Evolutionary conservation across 2,797 vertebrate species (phyloP).

Genomic region (Tapera naevia): DNA sequence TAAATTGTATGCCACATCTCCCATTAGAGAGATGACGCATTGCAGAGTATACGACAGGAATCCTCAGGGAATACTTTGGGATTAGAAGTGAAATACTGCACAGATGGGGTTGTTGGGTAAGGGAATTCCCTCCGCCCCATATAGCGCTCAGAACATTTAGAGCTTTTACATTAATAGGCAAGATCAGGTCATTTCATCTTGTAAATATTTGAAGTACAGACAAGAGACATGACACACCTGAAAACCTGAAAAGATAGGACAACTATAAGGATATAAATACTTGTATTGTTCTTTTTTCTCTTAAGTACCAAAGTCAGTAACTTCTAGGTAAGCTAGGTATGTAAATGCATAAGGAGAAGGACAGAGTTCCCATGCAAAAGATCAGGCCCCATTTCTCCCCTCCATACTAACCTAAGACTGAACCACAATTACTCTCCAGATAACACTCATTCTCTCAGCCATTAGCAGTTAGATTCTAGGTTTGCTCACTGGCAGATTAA

Average conservation of each 20-base stretch:
- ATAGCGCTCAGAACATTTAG: slow-evolving; percentile 64
- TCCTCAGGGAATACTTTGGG: slow-evolving; percentile 59
- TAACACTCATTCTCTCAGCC: neutral
- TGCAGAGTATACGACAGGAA: slow-evolving; percentile 66
- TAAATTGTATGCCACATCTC: slow-evolving; percentile 38
- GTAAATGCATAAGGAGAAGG: neutral
- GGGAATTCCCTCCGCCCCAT: slow-evolving; percentile 75
- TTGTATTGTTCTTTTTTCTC: neutral
- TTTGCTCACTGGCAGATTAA: neutral
- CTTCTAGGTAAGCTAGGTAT: neutral
- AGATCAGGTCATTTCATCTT: slow-evolving; percentile 55
- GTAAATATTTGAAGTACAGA: slow-evolving; percentile 51
- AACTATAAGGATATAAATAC: neutral
- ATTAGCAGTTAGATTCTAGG: neutral
- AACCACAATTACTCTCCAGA: neutral
- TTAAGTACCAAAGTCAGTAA: neutral
- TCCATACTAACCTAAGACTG: neutral
- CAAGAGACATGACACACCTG: slow-evolving; percentile 31
- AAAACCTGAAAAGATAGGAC: neutral
- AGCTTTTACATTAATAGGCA: slow-evolving; percentile 53
- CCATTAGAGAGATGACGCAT: slow-evolving; percentile 44
- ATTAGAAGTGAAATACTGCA: slow-evolving; percentile 68
- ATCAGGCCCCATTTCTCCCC: neutral
- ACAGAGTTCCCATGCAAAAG: neutral
- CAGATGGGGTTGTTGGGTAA: slow-evolving; percentile 62